Percentiles rank a stretch among this genome's conserved stretches.
Conservation (phyloP, 2,113 vertebrate species). For the Galemys pyrenaicus region DNA sequence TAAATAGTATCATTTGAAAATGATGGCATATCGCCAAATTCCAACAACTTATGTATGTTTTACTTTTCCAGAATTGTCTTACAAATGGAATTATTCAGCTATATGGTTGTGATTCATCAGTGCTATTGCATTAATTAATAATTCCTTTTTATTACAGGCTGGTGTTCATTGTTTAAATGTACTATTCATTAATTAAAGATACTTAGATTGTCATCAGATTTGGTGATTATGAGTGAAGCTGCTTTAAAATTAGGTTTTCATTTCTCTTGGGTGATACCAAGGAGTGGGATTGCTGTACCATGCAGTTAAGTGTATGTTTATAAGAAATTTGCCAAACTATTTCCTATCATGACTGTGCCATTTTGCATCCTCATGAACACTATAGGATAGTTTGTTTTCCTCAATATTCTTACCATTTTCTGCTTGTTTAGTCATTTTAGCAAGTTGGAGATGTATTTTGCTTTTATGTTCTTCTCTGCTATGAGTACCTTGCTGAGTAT, state of each 20-base stretch:
- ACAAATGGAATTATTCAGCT: not conserved
- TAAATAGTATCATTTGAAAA: not conserved
- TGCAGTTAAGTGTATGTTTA: not conserved
- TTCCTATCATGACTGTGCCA: not conserved
- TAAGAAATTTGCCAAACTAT: not conserved
- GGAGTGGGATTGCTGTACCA: not conserved
- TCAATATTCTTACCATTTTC: not conserved
- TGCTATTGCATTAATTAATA: not conserved
- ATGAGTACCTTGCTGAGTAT: not conserved
- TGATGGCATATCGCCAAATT: too few species aligned
- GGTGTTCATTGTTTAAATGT: not conserved
- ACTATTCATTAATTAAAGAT: not conserved
- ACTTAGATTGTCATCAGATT: not conserved
- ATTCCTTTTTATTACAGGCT: not conserved
- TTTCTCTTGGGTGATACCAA: not conserved
- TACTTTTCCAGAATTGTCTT: not conserved
- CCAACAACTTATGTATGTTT: not conserved
- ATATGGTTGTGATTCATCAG: not conserved
- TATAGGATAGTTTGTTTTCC: not conserved
- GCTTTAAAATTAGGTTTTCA: not conserved
- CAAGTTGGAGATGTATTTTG: not conserved
- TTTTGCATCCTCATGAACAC: too few species aligned
- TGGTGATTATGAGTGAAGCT: not conserved
- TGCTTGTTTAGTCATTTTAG: not conserved
- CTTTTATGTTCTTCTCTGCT: not conserved